Evolutionary conservation across 2,113 vertebrate species (phyloP).

Genomic region (Chaetodon auriga): DNA sequence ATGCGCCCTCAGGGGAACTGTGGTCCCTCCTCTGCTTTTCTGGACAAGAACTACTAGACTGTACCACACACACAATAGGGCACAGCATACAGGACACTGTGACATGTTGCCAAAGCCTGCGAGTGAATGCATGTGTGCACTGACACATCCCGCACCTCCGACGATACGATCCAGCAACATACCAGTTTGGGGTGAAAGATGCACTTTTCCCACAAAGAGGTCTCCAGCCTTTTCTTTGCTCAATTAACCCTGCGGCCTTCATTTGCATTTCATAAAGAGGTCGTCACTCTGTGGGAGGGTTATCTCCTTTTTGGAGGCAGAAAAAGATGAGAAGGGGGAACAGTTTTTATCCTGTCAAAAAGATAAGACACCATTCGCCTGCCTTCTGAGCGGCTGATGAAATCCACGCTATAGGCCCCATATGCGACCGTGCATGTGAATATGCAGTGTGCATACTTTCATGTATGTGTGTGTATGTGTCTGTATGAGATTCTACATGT

Average conservation of each 20-base stretch:
- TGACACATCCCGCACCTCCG: constrained; percentile 13
- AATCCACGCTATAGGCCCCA: constrained; percentile 84
- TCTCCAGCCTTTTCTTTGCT: constrained; percentile 80
- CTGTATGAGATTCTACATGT: background rate
- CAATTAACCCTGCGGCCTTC: constrained; percentile 88
- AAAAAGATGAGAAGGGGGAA: constrained; percentile 80
- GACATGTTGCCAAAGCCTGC: constrained; percentile 3
- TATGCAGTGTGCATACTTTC: constrained; percentile 16
- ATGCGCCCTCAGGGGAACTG: constrained; percentile 61
- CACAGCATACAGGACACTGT: constrained; percentile 16
- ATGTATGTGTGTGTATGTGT: background rate
- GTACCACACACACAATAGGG: constrained; percentile 40
- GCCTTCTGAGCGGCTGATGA: constrained; percentile 93
- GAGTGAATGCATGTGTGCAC: constrained; percentile 1
- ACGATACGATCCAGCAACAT: constrained; percentile 12
- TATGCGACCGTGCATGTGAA: constrained; percentile 39
- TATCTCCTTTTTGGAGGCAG: constrained; percentile 82
- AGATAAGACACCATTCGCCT: constrained; percentile 92
- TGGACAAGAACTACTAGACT: constrained; percentile 41
- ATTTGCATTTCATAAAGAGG: constrained; percentile 89
- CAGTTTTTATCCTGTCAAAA: constrained; percentile 73
- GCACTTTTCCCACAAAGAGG: constrained; percentile 72
- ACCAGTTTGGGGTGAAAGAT: constrained; percentile 79
- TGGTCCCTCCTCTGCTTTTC: constrained; percentile 45
- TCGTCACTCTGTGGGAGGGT: constrained; percentile 74